phyloP scores from a whole-genome alignment of 2,113 vertebrate species.

The Corvus hawaiiensis region DNA sequence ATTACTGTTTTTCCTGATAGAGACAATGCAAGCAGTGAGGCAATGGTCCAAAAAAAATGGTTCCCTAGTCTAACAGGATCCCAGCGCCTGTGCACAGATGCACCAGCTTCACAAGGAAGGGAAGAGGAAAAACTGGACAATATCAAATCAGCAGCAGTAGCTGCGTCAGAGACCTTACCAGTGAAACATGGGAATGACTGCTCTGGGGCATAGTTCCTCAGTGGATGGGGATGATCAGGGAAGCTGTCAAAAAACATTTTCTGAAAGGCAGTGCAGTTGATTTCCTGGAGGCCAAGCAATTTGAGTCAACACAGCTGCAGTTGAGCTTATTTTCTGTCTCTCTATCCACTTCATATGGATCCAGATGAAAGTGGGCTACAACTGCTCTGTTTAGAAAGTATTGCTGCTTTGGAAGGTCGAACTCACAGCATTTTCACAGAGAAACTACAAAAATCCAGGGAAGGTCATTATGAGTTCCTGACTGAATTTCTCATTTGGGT shows the following conservation, averaged over 20 bases:
- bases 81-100: neutral
- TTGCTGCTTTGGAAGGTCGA: neutral
- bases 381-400: neutral
- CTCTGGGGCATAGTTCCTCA: neutral
- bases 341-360: neutral
- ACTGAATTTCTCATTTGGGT: neutral
- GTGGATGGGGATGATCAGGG: neutral
- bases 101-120: neutral
- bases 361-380: neutral
- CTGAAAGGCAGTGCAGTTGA: neutral
- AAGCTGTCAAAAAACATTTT: conserved; percentile 15
- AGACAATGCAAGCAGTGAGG: neutral
- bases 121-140: neutral
- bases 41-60: neutral
- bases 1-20: neutral
- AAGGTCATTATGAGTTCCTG: neutral
- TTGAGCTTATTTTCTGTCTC: neutral
- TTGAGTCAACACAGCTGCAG: conserved; percentile 9
- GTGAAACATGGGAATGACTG: neutral
- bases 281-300: neutral
- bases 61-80: neutral
- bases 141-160: neutral
- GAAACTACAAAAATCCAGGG: neutral
- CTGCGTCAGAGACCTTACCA: neutral
- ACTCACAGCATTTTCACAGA: neutral